These are phyloP conservation scores for Callopanchax toddi DNA, from an alignment of 2,113 vertebrate species.

Conservation along the genomic window DNA sequence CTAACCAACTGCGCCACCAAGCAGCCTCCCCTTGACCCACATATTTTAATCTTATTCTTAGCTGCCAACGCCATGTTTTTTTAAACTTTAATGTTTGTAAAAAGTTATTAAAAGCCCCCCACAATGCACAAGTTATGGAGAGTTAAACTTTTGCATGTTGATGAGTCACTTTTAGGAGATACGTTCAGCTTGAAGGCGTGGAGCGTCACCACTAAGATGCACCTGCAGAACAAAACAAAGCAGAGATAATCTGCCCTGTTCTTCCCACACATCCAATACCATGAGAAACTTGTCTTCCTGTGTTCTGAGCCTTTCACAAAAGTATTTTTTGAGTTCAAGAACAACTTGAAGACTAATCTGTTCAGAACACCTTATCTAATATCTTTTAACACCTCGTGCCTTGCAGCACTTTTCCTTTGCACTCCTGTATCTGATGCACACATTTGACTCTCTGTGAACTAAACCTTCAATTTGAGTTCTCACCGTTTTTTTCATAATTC, in stretches of 20 bases:
- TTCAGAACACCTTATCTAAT: background rate
- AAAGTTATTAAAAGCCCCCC: too few species aligned
- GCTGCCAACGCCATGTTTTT: too few species aligned
- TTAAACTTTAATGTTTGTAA: too few species aligned
- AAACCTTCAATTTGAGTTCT: background rate
- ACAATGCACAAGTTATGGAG: too few species aligned
- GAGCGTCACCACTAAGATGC: slow-evolving; percentile 64
- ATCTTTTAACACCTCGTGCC: background rate
- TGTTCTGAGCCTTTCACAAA: background rate
- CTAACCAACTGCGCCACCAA: too few species aligned
- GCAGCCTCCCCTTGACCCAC: too few species aligned
- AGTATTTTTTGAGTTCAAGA: background rate
- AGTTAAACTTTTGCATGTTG: too few species aligned
- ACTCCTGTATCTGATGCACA: background rate
- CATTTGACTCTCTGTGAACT: background rate
- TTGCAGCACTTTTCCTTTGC: background rate
- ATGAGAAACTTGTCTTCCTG: background rate
- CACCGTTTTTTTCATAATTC: background rate
- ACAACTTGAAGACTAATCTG: background rate
- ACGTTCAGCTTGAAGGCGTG: slow-evolving; percentile 70
- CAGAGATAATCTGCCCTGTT: background rate
- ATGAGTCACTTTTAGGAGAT: slow-evolving; percentile 57
- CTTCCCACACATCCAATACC: background rate
- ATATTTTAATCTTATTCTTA: too few species aligned
- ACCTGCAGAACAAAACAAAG: slow-evolving; percentile 33